These are phyloP conservation scores for Xiphydria camelus DNA, from an alignment of 2,888 invertebrate species.

Conservation along the genomic window DNA sequence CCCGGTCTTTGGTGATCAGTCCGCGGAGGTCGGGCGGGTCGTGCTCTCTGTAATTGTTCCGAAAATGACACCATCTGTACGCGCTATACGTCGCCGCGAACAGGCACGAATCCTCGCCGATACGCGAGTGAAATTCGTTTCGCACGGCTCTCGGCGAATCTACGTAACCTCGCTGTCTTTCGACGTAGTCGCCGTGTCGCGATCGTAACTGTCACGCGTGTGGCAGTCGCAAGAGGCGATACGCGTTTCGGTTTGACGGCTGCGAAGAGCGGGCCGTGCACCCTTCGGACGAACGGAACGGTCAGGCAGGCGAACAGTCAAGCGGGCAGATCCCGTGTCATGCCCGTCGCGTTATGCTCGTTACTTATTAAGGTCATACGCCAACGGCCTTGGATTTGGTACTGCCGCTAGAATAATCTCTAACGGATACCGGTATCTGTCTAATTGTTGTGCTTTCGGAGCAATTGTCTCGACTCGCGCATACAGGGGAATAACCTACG, in stretches of 20 bases:
- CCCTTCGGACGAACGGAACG: conserved; percentile 1
- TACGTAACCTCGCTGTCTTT: neutral
- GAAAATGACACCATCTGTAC: conserved; percentile 47
- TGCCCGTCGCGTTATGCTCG: conserved; percentile 34
- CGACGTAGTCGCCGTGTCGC: neutral
- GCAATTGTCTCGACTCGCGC: no score
- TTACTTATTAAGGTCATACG: conserved; percentile 52
- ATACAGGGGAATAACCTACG: no score
- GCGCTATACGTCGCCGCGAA: conserved; percentile 26
- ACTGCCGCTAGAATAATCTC: conserved; percentile 26
- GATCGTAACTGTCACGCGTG: conserved; percentile 21
- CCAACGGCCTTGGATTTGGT: conserved; percentile 48
- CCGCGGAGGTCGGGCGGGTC: neutral
- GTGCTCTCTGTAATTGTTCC: conserved; percentile 26
- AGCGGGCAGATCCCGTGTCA: conserved; percentile 23
- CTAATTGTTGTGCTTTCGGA: no score
- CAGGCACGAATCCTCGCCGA: conserved; percentile 29
- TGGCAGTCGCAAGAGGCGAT: conserved; percentile 11
- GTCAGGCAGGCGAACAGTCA: conserved; percentile 18
- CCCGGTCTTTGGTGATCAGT: conserved; percentile 1
- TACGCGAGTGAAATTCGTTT: conserved; percentile 9
- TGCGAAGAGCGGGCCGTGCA: neutral
- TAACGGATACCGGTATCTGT: conserved; percentile 9
- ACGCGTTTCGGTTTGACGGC: conserved; percentile 28
- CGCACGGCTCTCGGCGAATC: neutral